These are phyloP conservation scores for Astyanax mexicanus DNA, from an alignment of 2,797 vertebrate species.

Conservation along the genomic window DNA sequence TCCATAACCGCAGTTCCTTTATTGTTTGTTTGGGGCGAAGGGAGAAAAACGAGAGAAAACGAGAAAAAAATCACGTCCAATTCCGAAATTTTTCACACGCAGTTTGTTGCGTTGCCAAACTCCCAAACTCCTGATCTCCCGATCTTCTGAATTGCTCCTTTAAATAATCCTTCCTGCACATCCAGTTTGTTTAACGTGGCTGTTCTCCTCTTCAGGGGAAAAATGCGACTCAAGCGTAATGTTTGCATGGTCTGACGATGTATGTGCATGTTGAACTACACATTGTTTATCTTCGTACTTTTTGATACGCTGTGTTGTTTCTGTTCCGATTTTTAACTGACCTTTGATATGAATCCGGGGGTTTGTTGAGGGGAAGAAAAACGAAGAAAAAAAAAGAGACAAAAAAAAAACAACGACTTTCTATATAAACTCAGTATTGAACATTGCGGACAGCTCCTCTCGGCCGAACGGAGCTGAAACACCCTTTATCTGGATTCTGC, in stretches of 20 bases:
- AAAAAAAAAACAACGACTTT: slow-evolving; percentile 73
- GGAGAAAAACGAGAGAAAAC: slow-evolving; percentile 7
- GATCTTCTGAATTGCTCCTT: slow-evolving; percentile 74
- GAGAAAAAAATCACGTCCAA: neutral
- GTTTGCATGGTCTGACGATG: slow-evolving; percentile 92
- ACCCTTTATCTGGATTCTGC: slow-evolving; percentile 76
- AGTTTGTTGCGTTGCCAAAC: slow-evolving; percentile 83
- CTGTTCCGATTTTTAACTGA: slow-evolving; percentile 91
- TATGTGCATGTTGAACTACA: slow-evolving; percentile 86
- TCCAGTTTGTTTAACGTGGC: slow-evolving; percentile 84
- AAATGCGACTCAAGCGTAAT: slow-evolving; percentile 70
- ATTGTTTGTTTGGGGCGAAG: neutral
- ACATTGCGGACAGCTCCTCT: slow-evolving; percentile 74
- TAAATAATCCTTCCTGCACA: slow-evolving; percentile 81
- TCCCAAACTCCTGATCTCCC: too few species aligned
- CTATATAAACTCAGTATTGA: slow-evolving; percentile 86
- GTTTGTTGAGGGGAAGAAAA: slow-evolving; percentile 80
- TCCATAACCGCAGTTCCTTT: slow-evolving; percentile 27
- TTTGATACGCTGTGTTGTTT: slow-evolving; percentile 92
- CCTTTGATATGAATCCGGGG: slow-evolving; percentile 94
- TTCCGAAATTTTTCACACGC: slow-evolving; percentile 58
- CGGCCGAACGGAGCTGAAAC: slow-evolving; percentile 77
- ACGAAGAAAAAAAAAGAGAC: slow-evolving; percentile 57
- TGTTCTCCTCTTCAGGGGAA: slow-evolving; percentile 80
- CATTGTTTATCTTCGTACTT: slow-evolving; percentile 84